Percentiles rank a stretch among this genome's conserved stretches.
These are phyloP conservation scores for Gambusia yucatana DNA, from an alignment of 2,797 vertebrate species.

Conservation along the genomic window DNA sequence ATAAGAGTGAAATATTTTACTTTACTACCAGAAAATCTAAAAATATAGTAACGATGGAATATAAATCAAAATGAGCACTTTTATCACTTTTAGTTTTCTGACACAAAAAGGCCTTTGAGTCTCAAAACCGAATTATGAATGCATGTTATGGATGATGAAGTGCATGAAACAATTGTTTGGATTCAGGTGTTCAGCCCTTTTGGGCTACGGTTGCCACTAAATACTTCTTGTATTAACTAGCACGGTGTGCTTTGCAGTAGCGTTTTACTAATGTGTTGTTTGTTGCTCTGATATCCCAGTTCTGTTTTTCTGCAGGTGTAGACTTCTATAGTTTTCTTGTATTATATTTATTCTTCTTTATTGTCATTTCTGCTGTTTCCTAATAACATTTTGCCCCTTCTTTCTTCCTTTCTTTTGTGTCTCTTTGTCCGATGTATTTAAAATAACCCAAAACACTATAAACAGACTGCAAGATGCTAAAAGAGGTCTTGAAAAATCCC, in stretches of 20 bases:
- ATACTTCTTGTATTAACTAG: not conserved
- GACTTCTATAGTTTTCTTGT: not conserved
- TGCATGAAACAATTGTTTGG: not conserved
- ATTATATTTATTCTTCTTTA: not conserved
- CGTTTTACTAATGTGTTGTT: not conserved
- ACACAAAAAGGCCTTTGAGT: not conserved
- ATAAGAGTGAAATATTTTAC: slow-evolving; percentile 16
- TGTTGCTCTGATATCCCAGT: not conserved
- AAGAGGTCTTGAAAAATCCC: not conserved
- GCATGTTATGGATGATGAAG: not conserved
- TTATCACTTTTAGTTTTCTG: not conserved
- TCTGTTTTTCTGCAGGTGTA: not conserved
- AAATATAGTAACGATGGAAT: not conserved
- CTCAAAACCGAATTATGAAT: not conserved
- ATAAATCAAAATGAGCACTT: not conserved
- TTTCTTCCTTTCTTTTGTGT: not conserved
- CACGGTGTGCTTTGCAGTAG: not conserved
- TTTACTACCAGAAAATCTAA: not conserved
- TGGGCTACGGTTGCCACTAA: not conserved
- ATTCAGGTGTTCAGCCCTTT: not conserved
- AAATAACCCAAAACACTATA: not conserved
- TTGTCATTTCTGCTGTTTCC: not conserved
- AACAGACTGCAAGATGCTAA: not conserved
- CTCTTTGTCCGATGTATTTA: not conserved
- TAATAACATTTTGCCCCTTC: not conserved